Conservation (phyloP, 2,113 vertebrate genomes). For the Lophura nycthemera region DNA sequence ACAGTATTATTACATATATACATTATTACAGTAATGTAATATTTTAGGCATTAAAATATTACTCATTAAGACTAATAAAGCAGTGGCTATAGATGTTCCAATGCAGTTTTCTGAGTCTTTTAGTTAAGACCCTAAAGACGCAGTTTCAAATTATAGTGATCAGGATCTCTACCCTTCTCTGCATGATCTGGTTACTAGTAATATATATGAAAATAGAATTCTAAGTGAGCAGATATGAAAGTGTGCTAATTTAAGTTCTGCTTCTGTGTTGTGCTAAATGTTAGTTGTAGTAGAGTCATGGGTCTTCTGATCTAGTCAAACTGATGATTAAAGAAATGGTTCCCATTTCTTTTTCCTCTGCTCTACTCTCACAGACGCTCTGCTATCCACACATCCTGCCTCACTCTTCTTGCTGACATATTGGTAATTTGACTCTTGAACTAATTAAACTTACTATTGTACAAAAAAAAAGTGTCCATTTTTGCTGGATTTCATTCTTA, state of each 20-base stretch:
- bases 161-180: background rate
- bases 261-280: background rate
- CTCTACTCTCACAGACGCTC: background rate
- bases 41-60: background rate
- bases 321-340: background rate
- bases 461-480: background rate
- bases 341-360: background rate
- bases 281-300: background rate
- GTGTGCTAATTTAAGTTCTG: background rate
- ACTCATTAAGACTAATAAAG: background rate
- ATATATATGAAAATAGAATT: background rate
- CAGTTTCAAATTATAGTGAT: background rate
- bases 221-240: background rate
- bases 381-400: background rate
- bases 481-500: background rate
- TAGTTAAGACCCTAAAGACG: background rate
- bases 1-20: no score
- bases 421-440: background rate
- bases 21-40: background rate
- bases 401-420: background rate
- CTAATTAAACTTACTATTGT: background rate
- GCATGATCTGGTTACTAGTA: background rate
- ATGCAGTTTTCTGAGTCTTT: background rate
- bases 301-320: background rate
- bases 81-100: background rate